Evolutionary conservation across 53 echinoderm and acorn worm genomes (phyloP), one percentile per base, ranked within the genome.

Genomic region (Luidia sarsii): DNA sequence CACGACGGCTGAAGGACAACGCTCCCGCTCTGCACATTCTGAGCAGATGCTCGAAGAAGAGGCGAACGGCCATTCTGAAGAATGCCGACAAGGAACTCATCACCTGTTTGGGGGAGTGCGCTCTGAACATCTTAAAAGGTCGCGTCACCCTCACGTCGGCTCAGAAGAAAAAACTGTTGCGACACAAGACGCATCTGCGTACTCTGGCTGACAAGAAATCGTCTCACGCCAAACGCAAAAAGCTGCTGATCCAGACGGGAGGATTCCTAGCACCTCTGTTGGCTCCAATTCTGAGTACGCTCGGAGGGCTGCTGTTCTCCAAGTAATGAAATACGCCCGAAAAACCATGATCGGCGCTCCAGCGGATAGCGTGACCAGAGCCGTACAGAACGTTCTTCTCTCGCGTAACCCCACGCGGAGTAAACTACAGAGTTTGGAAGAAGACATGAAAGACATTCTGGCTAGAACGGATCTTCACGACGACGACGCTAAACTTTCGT

Each of bases 61-160:
- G 38, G 19, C 50, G 73, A 73, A 48, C 22, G 36, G 39, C 3
- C 57, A 57, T 73, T 56, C 50, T 57, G 19, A 55, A 73, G 31
- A 22, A 73, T 48, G 79, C 64, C 14, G 55, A 67, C 14, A 67
- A 81, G 50, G 39, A 81, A 67, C 39, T 73, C 39, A 18, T 39
- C 18, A 73, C 62, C 30, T 82, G 90, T 21, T 18, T 90, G 0
- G 85, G 86, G 32, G 86, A 90, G 72, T 90, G 90, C 48, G 85
- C 75, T 16, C 51, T 71, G 34, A 85, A 85, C 51, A 51, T 85
- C 16, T 63, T 55, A 71, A 71, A 71, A 71, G 71, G 71, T 13
- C 24, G 36, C 16, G 81, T 81, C 23, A 67, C 81, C 2, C 16
- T 81, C 3, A 52, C 81, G 18, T 15, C 16, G 1, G 28, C 24